Conservation (phyloP, 2,113 vertebrate species). For the Lichenostomus cassidix region DNA sequence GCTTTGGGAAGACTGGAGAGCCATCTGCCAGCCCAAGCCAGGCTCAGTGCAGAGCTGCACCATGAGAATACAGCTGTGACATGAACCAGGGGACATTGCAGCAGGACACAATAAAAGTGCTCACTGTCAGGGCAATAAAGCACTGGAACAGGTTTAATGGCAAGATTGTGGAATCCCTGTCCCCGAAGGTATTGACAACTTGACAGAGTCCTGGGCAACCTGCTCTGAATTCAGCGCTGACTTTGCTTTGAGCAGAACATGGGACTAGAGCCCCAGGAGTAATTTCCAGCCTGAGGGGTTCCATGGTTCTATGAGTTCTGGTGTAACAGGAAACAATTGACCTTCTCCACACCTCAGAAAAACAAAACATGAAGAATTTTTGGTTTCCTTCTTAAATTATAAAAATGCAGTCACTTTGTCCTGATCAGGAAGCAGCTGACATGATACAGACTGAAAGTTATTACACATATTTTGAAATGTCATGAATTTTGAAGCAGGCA, state of each 20-base stretch:
- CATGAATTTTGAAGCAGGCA: neutral
- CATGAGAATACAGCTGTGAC: fast-evolving
- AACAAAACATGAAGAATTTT: neutral
- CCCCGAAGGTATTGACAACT: neutral
- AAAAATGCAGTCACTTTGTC: neutral
- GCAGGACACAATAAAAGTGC: neutral
- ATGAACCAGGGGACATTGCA: neutral
- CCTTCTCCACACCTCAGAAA: neutral
- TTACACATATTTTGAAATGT: neutral
- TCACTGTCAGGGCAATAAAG: neutral
- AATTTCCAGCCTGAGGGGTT: neutral
- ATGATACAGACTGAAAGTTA: neutral
- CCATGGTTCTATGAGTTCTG: neutral
- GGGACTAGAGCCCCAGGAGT: neutral
- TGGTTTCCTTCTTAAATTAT: neutral
- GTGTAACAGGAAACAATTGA: neutral
- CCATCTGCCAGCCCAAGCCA: neutral
- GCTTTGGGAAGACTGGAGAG: neutral
- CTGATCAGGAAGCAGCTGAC: neutral
- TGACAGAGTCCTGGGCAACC: neutral
- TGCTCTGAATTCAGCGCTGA: neutral
- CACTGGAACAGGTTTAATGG: neutral
- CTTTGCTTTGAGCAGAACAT: neutral
- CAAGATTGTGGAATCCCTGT: neutral
- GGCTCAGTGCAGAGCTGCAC: neutral